Conservation (phyloP, 2,888 invertebrate species). For the Neuroscelio doddi region DNA sequence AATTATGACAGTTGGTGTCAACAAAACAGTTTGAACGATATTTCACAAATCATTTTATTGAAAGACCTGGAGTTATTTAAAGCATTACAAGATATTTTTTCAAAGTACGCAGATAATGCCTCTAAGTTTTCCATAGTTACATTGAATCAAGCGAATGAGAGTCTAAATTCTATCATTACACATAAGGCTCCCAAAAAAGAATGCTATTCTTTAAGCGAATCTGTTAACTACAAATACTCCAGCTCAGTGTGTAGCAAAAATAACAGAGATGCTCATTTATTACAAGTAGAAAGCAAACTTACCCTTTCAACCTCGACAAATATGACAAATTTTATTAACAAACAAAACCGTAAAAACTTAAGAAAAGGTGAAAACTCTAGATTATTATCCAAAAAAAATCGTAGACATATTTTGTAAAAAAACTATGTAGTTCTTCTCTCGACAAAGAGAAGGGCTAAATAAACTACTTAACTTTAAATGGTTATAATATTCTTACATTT, state of each 20-base stretch:
- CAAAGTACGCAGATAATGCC: slow-evolving; percentile 41
- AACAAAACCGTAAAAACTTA: too few relatives aligned
- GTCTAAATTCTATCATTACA: slow-evolving; percentile 47
- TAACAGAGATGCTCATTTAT: slow-evolving; percentile 16
- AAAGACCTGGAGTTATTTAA: slow-evolving; percentile 14
- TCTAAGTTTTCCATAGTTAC: slow-evolving; percentile 44
- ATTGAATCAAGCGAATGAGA: slow-evolving; percentile 49
- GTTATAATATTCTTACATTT: too few relatives aligned
- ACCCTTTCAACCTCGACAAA: too few relatives aligned
- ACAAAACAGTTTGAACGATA: too few relatives aligned
- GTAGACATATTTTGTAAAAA: too few relatives aligned
- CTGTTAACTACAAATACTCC: not conserved
- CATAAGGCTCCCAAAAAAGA: slow-evolving; percentile 47
- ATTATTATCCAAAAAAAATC: too few relatives aligned
- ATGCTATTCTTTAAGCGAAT: slow-evolving; percentile 31
- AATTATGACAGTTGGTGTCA: slow-evolving; percentile 36
- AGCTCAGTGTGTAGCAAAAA: slow-evolving; percentile 24
- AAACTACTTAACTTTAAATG: too few relatives aligned
- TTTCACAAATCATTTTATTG: slow-evolving; percentile 12
- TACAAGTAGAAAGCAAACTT: too few relatives aligned
- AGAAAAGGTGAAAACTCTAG: too few relatives aligned
- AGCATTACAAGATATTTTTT: slow-evolving; percentile 26
- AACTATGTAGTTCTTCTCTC: too few relatives aligned
- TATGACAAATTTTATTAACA: too few relatives aligned
- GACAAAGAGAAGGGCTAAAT: too few relatives aligned